Base-by-base conservation (phyloP, 2,888 invertebrate genomes). In the Omphaloscelis lunosa region DNA sequence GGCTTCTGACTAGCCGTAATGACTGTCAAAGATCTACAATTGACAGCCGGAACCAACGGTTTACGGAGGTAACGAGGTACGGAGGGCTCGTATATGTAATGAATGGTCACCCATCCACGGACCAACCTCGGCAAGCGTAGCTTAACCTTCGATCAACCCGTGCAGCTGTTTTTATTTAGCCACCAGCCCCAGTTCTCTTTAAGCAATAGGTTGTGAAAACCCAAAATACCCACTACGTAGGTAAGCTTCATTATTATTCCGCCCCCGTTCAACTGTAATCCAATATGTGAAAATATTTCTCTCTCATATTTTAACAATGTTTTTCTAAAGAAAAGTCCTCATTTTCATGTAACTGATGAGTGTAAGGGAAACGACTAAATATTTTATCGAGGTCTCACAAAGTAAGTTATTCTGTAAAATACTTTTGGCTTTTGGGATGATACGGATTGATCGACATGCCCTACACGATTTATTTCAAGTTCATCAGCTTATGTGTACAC, bases 151-250 rank as follows among this genome's bases (percentile, higher is more conserved):
- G 20, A 51, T 51, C 1, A 1, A 51, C 20, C 51, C 20, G 8
- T 51, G 20, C 20, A 23, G 23, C 51, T 8, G 5, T 61, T 61
- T 9, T 6, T 61, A 61, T 61, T 61, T 20, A 61, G 9, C 29
- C 61, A 20, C 61, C 5, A 34, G 2, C 20, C 1, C 29, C 56
- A 34, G 34, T 5, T 56, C 12, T 5, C 20, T 7, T 12, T 51
- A 74, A n/a, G 29, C 66, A 77, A 76, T 51, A 77, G 51, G 77
- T 59, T 23, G 48, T 17, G 2, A 39, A 27, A n/a, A 23, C 56
- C 74, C 62, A 63, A 63, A 39, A 7, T 41, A 20, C 17, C 12
- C 27, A 23, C 27, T 41, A 41, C 5, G n/a, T 45, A 11, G 23
- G 5, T 12, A 27, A 0, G 12, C n/a, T 12, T 62, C 20, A 53